phyloP scores from a whole-genome alignment of 2,888 invertebrate species.

The Plebejus anna region DNA sequence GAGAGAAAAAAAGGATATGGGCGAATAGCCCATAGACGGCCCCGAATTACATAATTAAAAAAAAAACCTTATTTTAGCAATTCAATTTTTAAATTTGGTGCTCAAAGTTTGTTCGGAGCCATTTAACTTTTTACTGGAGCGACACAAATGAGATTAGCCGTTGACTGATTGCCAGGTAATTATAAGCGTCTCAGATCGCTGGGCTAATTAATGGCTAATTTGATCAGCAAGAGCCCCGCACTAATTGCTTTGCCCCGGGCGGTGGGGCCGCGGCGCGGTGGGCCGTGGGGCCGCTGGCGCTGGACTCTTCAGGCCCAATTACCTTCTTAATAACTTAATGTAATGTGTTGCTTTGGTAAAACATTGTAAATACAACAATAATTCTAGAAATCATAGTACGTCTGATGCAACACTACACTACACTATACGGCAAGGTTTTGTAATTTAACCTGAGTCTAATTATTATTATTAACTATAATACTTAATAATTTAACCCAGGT shows the following conservation, averaged over 20 bases:
- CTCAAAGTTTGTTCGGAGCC: neutral
- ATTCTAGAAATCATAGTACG: neutral
- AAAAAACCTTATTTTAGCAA: neutral
- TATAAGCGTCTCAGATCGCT: slow-evolving; percentile 33
- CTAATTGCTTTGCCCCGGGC: slow-evolving; percentile 31
- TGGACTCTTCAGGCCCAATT: neutral
- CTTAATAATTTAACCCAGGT: no score
- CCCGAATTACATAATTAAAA: no score
- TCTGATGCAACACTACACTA: no score
- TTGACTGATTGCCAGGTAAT: slow-evolving; percentile 25
- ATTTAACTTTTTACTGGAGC: slow-evolving; percentile 19
- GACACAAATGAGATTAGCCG: slow-evolving; percentile 15
- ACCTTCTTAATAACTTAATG: neutral
- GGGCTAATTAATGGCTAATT: slow-evolving; percentile 41
- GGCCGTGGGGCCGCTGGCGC: neutral
- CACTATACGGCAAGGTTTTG: no score
- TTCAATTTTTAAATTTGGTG: slow-evolving; percentile 6
- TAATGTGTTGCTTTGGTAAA: neutral
- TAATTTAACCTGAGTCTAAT: no score
- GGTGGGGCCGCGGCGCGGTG: neutral
- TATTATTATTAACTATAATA: no score
- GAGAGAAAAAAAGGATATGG: no score
- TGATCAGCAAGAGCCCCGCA: slow-evolving; percentile 36
- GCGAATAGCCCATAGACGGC: no score
- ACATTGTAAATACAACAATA: neutral